Evolutionary conservation across 2,888 invertebrate species (phyloP), one percentile per base, ranked within the genome.

Genomic region (Eupithecia tripunctaria): DNA sequence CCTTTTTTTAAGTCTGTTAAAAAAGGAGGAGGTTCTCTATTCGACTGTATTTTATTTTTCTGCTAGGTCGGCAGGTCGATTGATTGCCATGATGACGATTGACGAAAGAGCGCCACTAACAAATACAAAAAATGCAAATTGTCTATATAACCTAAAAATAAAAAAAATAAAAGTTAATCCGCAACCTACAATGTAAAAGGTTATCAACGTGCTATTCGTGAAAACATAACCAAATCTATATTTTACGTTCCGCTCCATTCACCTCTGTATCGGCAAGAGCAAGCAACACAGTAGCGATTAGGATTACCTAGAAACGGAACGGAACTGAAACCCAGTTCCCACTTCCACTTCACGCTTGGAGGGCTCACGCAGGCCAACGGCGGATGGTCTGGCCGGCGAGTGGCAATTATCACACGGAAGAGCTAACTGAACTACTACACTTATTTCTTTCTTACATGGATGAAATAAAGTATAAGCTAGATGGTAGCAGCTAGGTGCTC

Each of bases 241-340:
- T 56, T 25, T 21, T 25, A 3, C 7, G 21, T 51, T 51, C 51
- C 51, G 4, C 25, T 56, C 56, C 56, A 56, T 56, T 25, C 1
- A 25, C 14, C 25, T 56, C 25, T 1, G 2, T 56, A 56, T 56
- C 56, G 56, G 56, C 56, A 56, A 25, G 21, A 51, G 8, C 56
- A n/a, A 51, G 43, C 25, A 71, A 47, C 69, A 64, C 70, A 65
- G 74, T 72, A 70, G 47, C 43, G 43, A 68, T 65, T 67, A 67
- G 72, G 72, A 67, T 41, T 60, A 68, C 68, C 79, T 80, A 82
- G 82, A 83, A 83, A 84, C 79, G 74, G 60, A 85, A 83, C 85
- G 85, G 85, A 85, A 87, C 81, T 72, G 76, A 76, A 80, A 82
- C 79, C 81, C 76, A 82, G 81, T 84, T 86, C 84, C 81, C 84